phyloP scores from a whole-genome alignment of 1,140 invertebrate species.

The Araneus ventricosus region DNA sequence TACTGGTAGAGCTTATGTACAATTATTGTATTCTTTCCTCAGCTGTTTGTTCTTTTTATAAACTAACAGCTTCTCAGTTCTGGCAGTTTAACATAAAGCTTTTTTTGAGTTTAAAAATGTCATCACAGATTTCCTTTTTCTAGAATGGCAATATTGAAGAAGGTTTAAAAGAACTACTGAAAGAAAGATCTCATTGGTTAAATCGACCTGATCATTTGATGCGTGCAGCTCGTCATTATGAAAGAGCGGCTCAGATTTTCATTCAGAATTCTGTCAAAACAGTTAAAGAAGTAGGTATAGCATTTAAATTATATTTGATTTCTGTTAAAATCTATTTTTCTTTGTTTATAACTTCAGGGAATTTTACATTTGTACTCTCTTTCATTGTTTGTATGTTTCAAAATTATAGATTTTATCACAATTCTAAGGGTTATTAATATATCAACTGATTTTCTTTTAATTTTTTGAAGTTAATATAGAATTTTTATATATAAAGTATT shows the following conservation, averaged over 20 bases:
- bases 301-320: background rate
- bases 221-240: conserved; percentile 82
- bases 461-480: too few relatives aligned
- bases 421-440: too few relatives aligned
- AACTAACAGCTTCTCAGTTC: background rate
- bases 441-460: too few relatives aligned
- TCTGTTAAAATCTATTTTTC: too few relatives aligned
- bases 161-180: conserved; percentile 79
- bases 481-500: too few relatives aligned
- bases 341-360: too few relatives aligned
- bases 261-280: conserved; percentile 81
- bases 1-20: too few relatives aligned
- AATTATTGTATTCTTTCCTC: too few relatives aligned
- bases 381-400: too few relatives aligned
- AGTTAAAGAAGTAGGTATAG: conserved; percentile 78
- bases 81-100: too few relatives aligned
- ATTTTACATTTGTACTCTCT: too few relatives aligned
- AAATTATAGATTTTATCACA: too few relatives aligned
- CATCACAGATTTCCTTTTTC: background rate
- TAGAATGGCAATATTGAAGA: conserved; percentile 77
- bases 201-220: conserved; percentile 80
- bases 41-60: background rate
- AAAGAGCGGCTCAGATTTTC: conserved; percentile 82
- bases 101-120: background rate
- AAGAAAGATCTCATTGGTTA: conserved; percentile 80